Percentiles rank a stretch among this genome's conserved stretches.
Conservation (phyloP, 2,888 invertebrate genomes). For the Pyralis farinalis region DNA sequence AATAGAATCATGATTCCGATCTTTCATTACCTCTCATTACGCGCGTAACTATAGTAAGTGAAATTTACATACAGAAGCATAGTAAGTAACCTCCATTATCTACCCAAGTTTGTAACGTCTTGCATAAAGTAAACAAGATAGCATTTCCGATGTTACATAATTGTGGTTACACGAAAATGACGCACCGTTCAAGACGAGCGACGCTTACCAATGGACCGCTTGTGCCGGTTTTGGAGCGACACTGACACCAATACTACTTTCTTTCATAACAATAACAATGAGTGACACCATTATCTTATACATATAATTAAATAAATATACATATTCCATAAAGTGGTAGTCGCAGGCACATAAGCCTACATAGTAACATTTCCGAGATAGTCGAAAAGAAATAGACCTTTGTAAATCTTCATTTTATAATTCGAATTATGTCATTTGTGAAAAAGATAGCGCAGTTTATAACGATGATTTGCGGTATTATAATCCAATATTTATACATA, state of each 20-base stretch:
- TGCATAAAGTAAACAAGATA: slow-evolving; percentile 49
- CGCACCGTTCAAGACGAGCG: slow-evolving; percentile 52
- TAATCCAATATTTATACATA: slow-evolving; percentile 26
- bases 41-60: slow-evolving; percentile 29
- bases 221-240: slow-evolving; percentile 60
- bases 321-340: no score
- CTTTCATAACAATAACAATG: slow-evolving; percentile 64
- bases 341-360: no score
- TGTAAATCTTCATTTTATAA: no score
- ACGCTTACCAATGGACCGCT: slow-evolving; percentile 45
- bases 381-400: no score
- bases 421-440: no score
- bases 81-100: slow-evolving; percentile 14
- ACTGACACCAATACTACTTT: slow-evolving; percentile 68
- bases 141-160: slow-evolving; percentile 59
- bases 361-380: no score
- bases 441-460: not conserved
- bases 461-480: slow-evolving; percentile 10
- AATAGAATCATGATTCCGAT: slow-evolving; percentile 22
- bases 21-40: slow-evolving; percentile 25
- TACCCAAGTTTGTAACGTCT: slow-evolving; percentile 34
- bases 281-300: slow-evolving; percentile 36
- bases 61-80: slow-evolving; percentile 32
- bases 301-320: not conserved
- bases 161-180: slow-evolving; percentile 53